phyloP scores from a whole-genome alignment of 2,888 invertebrate species.

The Drosophila suboccidentalis region DNA sequence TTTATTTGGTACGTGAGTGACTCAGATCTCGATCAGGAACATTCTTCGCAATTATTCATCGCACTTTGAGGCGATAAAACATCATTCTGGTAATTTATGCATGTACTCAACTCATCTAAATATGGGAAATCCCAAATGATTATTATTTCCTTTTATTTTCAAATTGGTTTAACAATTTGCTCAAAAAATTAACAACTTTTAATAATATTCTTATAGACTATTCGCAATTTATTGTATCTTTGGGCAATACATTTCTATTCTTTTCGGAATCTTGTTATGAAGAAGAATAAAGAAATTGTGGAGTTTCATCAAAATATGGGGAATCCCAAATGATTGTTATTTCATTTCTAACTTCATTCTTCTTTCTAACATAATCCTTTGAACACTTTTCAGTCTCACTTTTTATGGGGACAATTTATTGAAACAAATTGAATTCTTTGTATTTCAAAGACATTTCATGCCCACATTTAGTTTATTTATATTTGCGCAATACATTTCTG shows the following conservation, averaged over 20 bases:
- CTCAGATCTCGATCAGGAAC: constrained; percentile 40
- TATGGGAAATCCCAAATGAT: constrained; percentile 12
- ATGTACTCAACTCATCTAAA: background rate
- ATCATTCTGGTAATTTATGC: constrained; percentile 34
- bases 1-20: constrained; percentile 60
- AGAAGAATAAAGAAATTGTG: too few species aligned
- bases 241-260: too few species aligned
- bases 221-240: too few species aligned
- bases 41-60: constrained; percentile 33
- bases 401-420: background rate
- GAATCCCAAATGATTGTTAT: too few species aligned
- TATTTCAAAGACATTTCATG: background rate
- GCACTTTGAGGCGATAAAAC: constrained; percentile 22
- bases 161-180: background rate
- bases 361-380: background rate
- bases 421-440: background rate
- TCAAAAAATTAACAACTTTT: too few species aligned
- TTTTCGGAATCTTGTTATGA: too few species aligned
- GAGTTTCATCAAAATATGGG: too few species aligned
- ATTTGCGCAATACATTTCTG: background rate
- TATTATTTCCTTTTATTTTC: background rate
- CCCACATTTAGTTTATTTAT: background rate
- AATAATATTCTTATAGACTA: too few species aligned
- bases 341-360: too few species aligned
- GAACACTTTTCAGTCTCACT: background rate